Conservation (phyloP, 2,113 vertebrate genomes). For the Bungarus multicinctus region DNA sequence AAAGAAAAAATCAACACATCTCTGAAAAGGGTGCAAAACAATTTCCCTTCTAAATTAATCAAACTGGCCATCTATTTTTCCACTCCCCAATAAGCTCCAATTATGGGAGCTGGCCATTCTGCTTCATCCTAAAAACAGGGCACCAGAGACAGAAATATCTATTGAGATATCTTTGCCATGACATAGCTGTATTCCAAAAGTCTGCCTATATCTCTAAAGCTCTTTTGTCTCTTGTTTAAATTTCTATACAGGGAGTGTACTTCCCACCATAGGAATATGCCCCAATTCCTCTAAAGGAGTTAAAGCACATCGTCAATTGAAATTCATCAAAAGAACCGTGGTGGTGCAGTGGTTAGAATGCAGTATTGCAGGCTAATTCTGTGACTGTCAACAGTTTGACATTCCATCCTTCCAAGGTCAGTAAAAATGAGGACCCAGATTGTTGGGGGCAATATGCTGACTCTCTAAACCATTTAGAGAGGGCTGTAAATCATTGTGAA, state of each 20-base stretch:
- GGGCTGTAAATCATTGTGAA: not conserved
- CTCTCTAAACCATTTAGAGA: not conserved
- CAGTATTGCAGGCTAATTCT: not conserved
- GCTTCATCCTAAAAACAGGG: not conserved
- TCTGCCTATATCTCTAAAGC: not conserved
- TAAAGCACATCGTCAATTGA: not conserved
- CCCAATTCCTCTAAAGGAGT: not conserved
- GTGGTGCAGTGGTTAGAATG: not conserved
- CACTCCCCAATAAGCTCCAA: not conserved
- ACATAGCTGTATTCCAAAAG: not conserved
- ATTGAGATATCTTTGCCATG: too few species aligned
- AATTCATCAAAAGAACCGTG: not conserved
- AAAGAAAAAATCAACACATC: not conserved
- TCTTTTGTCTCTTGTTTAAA: not conserved
- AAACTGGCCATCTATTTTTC: not conserved
- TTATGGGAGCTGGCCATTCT: not conserved
- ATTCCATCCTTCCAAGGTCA: too few species aligned
- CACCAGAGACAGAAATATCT: not conserved
- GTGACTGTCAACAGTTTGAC: too few species aligned
- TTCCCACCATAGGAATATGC: not conserved
- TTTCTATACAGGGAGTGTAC: not conserved
- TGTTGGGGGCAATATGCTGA: not conserved
- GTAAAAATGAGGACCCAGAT: not conserved
- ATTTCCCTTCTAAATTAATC: not conserved
- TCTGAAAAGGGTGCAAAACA: not conserved